Evolutionary conservation across 1,140 invertebrate species (phyloP).

Genomic region (Oedothorax gibbosus): DNA sequence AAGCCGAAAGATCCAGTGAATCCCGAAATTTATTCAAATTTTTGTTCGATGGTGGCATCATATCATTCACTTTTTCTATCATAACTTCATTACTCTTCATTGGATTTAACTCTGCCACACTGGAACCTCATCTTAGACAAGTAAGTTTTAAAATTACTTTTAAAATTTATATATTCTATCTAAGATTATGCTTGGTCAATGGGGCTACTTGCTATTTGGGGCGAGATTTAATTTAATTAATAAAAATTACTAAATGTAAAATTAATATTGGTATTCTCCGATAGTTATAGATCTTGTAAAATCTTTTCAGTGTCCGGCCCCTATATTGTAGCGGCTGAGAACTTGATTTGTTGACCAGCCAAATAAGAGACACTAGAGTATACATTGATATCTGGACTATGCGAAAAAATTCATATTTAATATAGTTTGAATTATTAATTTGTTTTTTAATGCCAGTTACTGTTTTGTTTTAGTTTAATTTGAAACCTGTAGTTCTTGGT

Average conservation of each 20-base stretch:
- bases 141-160: constrained; percentile 53
- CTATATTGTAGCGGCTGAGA: too few species aligned
- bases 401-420: background rate
- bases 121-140: constrained; percentile 67
- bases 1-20: constrained; percentile 21
- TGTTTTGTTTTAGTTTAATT: constrained; percentile 71
- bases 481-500: constrained; percentile 81
- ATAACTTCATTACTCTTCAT: constrained; percentile 62
- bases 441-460: background rate
- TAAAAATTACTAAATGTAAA: too few species aligned
- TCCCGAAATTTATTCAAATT: constrained; percentile 34
- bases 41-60: constrained; percentile 44
- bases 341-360: too few species aligned
- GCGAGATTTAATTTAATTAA: too few species aligned
- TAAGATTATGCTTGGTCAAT: too few species aligned
- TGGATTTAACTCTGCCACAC: constrained; percentile 68
- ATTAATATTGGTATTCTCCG: too few species aligned
- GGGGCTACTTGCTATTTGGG: too few species aligned
- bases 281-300: too few species aligned
- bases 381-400: too few species aligned
- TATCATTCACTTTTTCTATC: constrained; percentile 54
- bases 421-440: background rate
- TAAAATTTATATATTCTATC: background rate
- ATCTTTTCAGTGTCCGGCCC: too few species aligned
- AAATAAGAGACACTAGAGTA: too few species aligned